Evolutionary conservation across 2,797 vertebrate species (phyloP), one percentile per base, ranked within the genome.

Genomic region (Peromyscus nudipes): DNA sequence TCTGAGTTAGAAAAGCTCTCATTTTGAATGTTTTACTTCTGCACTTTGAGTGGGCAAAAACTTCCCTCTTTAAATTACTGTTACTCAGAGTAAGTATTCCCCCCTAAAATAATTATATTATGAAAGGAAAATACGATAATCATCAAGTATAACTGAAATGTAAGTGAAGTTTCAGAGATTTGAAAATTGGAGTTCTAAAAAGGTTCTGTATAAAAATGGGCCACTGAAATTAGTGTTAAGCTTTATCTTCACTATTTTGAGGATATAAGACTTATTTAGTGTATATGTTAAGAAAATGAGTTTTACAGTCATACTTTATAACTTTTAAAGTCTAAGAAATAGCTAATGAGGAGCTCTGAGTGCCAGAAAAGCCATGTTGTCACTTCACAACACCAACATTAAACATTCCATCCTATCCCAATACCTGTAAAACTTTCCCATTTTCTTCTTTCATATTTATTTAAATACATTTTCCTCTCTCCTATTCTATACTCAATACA

Each of bases 371-470:
- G 82, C 96, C 94, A 97, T 89, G 88, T 46, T 40, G 91, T 97
- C 91, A 89, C 62, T 97, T 83, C 84, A 94, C 94, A 97, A 4
- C 17, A 95, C 97, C 92, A 98, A 95, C 62, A 97, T 95, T 98
- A 98, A 98, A 98, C 97, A 98, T 69, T 97, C 96, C 93, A 97
- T 75, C 97, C 97, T 92, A 96, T 94, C 67, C 94, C 76, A 98
- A 97, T 96, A 96, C 67, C 94, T 98, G 97, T 97, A 98, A 97
- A 98, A 96, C 69, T 96, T 98, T 98, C 98, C 98, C 97, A 98
- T 98, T 98, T 98, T 97, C 96, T 97, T 97, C 92, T 93, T 91
- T 97, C 64, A 14, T 96, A 97, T 97, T 97, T 98, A 89, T 96
- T 98, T 98, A 98, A 98, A 98, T 98, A 98, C 87, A 94, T 95